Conservation (phyloP, 2,113 vertebrate genomes). For the Bubo scandiacus region DNA sequence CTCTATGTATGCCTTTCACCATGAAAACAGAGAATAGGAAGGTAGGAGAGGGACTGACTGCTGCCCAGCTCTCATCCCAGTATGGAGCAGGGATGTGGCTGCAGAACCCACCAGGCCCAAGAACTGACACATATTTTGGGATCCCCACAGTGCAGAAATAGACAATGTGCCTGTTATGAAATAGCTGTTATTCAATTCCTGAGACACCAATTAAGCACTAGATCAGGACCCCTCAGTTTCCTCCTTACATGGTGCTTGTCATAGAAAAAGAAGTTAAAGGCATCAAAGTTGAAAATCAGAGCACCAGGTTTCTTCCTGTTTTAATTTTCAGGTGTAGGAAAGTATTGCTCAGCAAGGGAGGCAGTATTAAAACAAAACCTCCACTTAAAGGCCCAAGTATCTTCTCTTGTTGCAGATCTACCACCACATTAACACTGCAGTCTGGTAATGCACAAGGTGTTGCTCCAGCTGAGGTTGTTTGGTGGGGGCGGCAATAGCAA, state of each 20-base stretch:
- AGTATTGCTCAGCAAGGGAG: not conserved
- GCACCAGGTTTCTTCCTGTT: not conserved
- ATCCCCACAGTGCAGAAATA: not conserved
- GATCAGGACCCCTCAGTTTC: not conserved
- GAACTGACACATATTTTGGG: not conserved
- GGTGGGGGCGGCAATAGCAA: not conserved
- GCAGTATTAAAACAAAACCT: not conserved
- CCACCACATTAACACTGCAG: not conserved
- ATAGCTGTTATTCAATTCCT: not conserved
- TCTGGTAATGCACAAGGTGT: not conserved
- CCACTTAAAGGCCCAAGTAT: not conserved
- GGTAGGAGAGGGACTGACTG: not conserved
- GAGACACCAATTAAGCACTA: not conserved
- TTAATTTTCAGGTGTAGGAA: not conserved
- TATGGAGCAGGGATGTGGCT: fast-evolving
- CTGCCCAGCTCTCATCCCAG: not conserved
- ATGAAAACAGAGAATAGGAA: not conserved
- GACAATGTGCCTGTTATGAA: not conserved
- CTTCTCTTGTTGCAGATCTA: not conserved
- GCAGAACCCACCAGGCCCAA: not conserved
- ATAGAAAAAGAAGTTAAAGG: not conserved
- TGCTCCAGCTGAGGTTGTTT: not conserved
- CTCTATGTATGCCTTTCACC: not conserved
- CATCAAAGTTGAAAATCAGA: not conserved
- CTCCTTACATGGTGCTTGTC: not conserved